Evolutionary conservation across 2,113 vertebrate species (phyloP).

Genomic region (Butorides virescens): DNA sequence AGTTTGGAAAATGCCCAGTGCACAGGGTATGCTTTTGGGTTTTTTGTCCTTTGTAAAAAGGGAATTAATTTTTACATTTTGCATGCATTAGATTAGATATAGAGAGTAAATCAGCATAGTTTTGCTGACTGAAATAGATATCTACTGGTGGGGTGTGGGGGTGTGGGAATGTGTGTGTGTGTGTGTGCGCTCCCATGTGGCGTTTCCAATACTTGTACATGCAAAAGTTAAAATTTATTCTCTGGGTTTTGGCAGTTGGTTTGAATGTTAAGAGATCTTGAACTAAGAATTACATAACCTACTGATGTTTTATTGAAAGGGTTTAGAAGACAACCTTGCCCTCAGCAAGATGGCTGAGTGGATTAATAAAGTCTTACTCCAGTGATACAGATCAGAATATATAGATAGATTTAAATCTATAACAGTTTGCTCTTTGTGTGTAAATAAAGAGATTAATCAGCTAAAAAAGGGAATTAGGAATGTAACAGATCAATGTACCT

Average conservation of each 20-base stretch:
- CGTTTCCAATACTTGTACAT: neutral
- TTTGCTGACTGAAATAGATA: neutral
- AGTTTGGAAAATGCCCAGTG: neutral
- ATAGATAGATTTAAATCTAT: neutral
- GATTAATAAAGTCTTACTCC: neutral
- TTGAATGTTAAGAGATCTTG: neutral
- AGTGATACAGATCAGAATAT: neutral
- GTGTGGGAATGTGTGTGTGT: neutral
- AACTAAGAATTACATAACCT: neutral
- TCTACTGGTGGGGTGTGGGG: neutral
- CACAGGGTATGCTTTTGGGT: neutral
- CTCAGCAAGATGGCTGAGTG: neutral
- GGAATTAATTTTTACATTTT: neutral
- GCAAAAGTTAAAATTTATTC: neutral
- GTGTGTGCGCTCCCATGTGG: neutral
- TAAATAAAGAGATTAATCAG: neutral
- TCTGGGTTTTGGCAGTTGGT: neutral
- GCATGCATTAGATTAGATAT: neutral
- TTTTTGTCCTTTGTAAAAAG: neutral
- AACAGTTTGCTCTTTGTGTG: neutral
- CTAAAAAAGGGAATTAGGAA: neutral
- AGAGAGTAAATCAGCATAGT: neutral
- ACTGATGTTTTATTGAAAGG: neutral
- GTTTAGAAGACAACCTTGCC: neutral
- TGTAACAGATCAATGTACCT: neutral